These are phyloP conservation scores for Coreoperca whiteheadi DNA, from an alignment of 2,113 vertebrate species.

Conservation along the genomic window DNA sequence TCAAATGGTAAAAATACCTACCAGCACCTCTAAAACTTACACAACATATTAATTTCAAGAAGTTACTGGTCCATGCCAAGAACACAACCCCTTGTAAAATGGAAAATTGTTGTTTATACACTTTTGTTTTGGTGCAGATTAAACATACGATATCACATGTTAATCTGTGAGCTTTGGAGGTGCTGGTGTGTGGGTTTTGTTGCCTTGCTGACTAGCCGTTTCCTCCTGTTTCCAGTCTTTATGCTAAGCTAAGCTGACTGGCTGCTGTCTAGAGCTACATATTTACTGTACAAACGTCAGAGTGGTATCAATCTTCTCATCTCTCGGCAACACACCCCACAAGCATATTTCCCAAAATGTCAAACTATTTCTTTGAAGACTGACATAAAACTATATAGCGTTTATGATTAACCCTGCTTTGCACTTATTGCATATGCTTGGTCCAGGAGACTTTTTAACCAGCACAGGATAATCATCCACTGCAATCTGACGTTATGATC, in stretches of 20 bases:
- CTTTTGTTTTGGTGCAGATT: neutral
- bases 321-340: neutral
- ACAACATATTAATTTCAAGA: neutral
- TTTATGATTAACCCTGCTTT: constrained; percentile 15
- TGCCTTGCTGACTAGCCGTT: no score
- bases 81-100: neutral
- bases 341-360: neutral
- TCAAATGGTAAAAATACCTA: neutral
- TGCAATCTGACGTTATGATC: constrained; percentile 54
- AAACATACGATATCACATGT: neutral
- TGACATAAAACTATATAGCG: neutral
- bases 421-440: constrained; percentile 8
- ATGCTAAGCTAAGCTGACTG: no score
- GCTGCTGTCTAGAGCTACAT: no score
- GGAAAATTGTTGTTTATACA: neutral
- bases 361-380: neutral
- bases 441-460: constrained; percentile 18
- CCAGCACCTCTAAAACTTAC: neutral
- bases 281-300: neutral
- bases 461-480: constrained; percentile 15
- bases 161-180: neutral
- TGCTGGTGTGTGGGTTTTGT: no score
- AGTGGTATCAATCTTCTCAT: constrained; percentile 3
- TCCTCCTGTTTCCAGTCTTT: neutral
- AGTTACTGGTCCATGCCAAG: neutral